Percentiles rank a stretch among this genome's conserved stretches.
Evolutionary conservation across 2,888 invertebrate species (phyloP).

Genomic region (Drosophila atripex): DNA sequence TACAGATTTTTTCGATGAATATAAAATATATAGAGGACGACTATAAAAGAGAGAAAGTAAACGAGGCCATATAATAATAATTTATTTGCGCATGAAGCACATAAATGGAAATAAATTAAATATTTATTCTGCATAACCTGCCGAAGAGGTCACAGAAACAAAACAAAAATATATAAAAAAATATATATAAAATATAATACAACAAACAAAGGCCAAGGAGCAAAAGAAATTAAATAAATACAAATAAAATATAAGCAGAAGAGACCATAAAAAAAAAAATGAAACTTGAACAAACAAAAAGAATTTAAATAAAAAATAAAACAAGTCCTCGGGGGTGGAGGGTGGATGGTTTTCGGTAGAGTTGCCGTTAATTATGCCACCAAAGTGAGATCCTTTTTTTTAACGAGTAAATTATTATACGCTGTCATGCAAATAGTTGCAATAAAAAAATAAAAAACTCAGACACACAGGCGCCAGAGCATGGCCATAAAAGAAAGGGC

Average conservation of each 20-base stretch:
- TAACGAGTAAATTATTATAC: conserved; percentile 49
- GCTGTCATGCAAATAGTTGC: conserved; percentile 49
- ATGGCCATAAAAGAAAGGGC: conserved; percentile 23
- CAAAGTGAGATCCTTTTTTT: conserved; percentile 43
- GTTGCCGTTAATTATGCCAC: conserved; percentile 52
- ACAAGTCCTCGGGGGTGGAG: neutral
- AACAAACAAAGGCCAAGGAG: conserved; percentile 35
- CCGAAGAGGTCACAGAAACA: conserved; percentile 29
- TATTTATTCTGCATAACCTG: conserved; percentile 48
- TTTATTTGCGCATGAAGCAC: conserved; percentile 18
- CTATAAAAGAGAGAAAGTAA: neutral
- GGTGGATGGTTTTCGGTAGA: conserved; percentile 15
- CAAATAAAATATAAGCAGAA: conserved; percentile 30
- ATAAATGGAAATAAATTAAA: conserved; percentile 50
- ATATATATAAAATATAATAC: conserved; percentile 9
- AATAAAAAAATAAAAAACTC: conserved; percentile 36
- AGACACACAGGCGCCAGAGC: conserved; percentile 38
- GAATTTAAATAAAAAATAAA: neutral
- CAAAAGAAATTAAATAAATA: conserved; percentile 53
- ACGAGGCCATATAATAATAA: conserved; percentile 37
- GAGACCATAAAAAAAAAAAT: conserved; percentile 24
- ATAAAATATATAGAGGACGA: conserved; percentile 7
- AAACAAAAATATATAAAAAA: conserved; percentile 14
- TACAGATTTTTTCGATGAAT: conserved; percentile 8
- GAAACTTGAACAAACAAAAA: conserved; percentile 52